These are phyloP conservation scores for Manis pentadactyla DNA, from an alignment of 2,797 vertebrate species.

Conservation along the genomic window DNA sequence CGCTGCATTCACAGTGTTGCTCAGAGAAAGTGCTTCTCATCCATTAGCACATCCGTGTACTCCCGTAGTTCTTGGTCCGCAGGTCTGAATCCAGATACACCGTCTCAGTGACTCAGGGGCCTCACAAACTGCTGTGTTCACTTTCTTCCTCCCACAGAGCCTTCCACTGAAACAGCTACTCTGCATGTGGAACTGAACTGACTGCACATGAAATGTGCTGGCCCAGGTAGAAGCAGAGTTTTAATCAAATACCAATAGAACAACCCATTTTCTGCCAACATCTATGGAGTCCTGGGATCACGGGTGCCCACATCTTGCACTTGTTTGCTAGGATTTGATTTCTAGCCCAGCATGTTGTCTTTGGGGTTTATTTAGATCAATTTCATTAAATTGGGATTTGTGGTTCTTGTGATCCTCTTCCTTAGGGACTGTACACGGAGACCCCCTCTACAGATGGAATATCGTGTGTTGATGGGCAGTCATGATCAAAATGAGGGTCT, in stretches of 20 bases:
- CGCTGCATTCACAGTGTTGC: background rate
- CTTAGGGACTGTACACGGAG: background rate
- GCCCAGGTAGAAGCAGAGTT: conserved; percentile 63
- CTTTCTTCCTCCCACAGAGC: background rate
- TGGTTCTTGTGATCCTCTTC: background rate
- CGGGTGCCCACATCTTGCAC: conserved; percentile 22
- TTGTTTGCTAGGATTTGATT: conserved; percentile 63
- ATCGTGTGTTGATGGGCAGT: background rate
- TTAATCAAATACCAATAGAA: conserved; percentile 64
- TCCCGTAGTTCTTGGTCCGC: background rate
- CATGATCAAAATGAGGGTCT: background rate
- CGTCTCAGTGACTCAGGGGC: background rate
- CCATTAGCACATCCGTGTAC: background rate
- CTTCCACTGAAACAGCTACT: background rate
- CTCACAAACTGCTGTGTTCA: background rate
- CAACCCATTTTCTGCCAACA: conserved; percentile 43
- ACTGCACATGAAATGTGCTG: background rate
- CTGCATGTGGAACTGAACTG: background rate
- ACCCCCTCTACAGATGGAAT: background rate
- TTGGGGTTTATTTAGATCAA: conserved; percentile 28
- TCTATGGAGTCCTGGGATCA: conserved; percentile 40
- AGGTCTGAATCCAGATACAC: background rate
- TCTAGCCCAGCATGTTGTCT: conserved; percentile 34
- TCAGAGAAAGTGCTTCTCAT: background rate
- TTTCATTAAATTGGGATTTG: conserved; percentile 50